phyloP scores from a whole-genome alignment of 2,113 vertebrate genomes.

The Calidris pygmaea region DNA sequence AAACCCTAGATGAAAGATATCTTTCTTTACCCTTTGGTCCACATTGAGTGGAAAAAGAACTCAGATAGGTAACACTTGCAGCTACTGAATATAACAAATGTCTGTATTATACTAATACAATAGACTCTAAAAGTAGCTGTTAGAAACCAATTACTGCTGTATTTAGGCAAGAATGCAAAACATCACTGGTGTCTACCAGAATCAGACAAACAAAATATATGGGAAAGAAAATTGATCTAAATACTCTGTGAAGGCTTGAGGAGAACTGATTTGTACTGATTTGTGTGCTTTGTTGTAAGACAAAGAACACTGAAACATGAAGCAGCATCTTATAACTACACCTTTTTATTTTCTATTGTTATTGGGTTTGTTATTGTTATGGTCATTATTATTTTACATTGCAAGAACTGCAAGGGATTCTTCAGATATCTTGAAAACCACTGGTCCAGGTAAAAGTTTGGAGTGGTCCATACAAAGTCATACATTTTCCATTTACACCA shows the following conservation, averaged over 20 bases:
- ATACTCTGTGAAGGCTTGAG: background rate
- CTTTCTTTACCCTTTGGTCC: background rate
- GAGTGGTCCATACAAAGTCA: background rate
- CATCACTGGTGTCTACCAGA: background rate
- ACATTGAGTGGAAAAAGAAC: background rate
- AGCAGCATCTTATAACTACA: background rate
- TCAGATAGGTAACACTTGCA: background rate
- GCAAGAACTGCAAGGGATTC: background rate
- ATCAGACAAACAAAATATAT: background rate
- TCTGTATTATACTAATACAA: background rate
- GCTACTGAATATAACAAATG: background rate
- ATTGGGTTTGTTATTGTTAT: background rate
- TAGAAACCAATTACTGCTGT: background rate
- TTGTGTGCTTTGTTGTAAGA: background rate
- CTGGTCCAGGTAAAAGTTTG: background rate
- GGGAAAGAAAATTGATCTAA: background rate
- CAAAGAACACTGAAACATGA: background rate
- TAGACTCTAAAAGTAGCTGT: background rate
- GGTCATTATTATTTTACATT: background rate
- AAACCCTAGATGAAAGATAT: background rate
- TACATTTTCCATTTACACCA: background rate
- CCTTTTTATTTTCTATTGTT: background rate
- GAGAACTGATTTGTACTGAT: background rate
- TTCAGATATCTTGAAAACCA: background rate
- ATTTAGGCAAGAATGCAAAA: background rate